Conservation (phyloP, 2,888 invertebrate genomes). For the Dioctria rufipes region DNA sequence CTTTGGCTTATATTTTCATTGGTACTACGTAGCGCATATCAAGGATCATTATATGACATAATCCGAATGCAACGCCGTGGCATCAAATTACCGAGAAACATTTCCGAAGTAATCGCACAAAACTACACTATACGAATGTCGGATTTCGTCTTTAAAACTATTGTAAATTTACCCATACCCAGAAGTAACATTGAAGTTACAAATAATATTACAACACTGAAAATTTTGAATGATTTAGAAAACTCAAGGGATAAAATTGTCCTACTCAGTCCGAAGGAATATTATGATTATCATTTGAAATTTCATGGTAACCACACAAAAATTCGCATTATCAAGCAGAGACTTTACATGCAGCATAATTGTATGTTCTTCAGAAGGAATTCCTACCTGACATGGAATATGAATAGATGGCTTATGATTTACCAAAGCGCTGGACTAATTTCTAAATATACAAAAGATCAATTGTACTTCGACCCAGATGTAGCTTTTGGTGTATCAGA, state of each 20-base stretch:
- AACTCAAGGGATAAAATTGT: background rate
- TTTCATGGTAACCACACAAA: background rate
- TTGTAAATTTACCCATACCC: background rate
- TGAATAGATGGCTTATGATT: background rate
- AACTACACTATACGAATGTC: background rate
- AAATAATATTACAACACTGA: background rate
- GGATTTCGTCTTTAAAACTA: background rate
- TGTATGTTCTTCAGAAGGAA: constrained; percentile 20
- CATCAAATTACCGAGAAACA: background rate
- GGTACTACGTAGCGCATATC: constrained; percentile 32
- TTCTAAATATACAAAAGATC: background rate
- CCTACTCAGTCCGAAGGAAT: constrained; percentile 7
- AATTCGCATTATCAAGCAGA: constrained; percentile 1
- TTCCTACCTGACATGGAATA: background rate
- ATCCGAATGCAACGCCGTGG: background rate
- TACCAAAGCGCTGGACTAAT: background rate
- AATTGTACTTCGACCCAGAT: no score
- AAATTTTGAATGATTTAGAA: constrained; percentile 15
- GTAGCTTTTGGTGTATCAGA: no score
- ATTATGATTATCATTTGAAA: background rate
- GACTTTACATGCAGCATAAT: constrained; percentile 10
- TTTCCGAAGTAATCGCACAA: background rate
- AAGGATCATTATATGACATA: constrained; percentile 39
- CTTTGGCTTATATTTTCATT: constrained; percentile 18
- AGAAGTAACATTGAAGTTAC: background rate